phyloP scores from a whole-genome alignment of 1,140 invertebrate species.

The Bombus fervidus region DNA sequence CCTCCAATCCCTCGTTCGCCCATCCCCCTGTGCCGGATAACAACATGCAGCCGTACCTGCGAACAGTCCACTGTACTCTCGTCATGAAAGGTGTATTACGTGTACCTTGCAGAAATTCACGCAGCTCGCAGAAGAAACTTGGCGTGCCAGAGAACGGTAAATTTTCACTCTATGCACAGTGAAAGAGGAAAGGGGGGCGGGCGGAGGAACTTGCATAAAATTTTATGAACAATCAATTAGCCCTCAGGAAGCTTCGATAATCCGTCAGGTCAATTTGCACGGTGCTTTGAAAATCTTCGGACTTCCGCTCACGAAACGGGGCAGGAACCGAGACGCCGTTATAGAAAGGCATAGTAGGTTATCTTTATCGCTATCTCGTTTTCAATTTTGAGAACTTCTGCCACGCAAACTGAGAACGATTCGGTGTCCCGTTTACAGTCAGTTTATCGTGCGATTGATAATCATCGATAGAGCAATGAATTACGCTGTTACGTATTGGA shows the following conservation, averaged over 20 bases:
- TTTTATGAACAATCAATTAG: conserved; percentile 79
- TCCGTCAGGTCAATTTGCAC: conserved; percentile 70
- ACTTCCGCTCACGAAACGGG: conserved; percentile 54
- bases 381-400: conserved; percentile 46
- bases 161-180: conserved; percentile 53
- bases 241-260: conserved; percentile 72
- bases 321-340: conserved; percentile 3
- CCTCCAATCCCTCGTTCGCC: background rate
- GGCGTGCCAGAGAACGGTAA: conserved; percentile 73
- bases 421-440: no score
- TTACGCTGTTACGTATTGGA: background rate
- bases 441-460: background rate
- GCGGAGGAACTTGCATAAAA: conserved; percentile 70
- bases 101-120: conserved; percentile 53
- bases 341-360: conserved; percentile 8
- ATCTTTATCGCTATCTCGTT: conserved; percentile 38
- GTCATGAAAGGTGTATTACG: conserved; percentile 42
- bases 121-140: conserved; percentile 58
- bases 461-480: background rate
- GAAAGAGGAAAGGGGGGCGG: background rate
- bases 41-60: conserved; percentile 30
- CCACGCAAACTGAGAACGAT: background rate
- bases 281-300: conserved; percentile 60
- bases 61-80: conserved; percentile 11
- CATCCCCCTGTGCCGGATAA: background rate